These are phyloP conservation scores for Erpornis zantholeuca DNA, from an alignment of 2,113 vertebrate genomes.

Conservation along the genomic window DNA sequence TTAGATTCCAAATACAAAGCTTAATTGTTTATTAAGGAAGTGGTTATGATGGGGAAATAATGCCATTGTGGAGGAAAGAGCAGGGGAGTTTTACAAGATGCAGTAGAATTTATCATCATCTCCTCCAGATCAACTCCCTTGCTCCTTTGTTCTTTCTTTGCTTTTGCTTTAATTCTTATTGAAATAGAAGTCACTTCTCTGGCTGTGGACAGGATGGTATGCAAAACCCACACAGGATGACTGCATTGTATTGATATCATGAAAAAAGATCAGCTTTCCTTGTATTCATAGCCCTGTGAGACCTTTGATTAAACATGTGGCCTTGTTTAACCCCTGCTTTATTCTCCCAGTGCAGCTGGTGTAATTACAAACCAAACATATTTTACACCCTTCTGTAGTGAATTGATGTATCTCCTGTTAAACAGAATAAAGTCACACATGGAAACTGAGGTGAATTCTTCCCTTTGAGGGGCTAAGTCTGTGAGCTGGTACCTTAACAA, in stretches of 20 bases:
- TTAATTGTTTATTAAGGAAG: slow-evolving; percentile 62
- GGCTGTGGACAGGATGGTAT: slow-evolving; percentile 13
- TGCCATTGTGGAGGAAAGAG: not conserved
- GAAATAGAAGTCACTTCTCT: slow-evolving; percentile 29
- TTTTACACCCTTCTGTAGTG: not conserved
- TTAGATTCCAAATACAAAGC: slow-evolving; percentile 38
- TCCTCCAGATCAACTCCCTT: not conserved
- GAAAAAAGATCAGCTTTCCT: slow-evolving; percentile 36
- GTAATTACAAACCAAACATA: not conserved
- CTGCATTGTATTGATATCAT: slow-evolving; percentile 36
- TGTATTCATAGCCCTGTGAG: slow-evolving; percentile 11
- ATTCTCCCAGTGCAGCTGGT: not conserved
- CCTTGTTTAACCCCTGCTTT: slow-evolving; percentile 49
- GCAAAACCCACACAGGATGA: slow-evolving; percentile 53
- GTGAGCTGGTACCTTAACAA: not conserved
- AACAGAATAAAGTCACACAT: not conserved
- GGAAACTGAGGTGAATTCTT: not conserved
- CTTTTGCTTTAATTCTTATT: slow-evolving; percentile 9
- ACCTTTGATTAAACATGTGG: slow-evolving; percentile 14
- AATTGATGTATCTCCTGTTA: not conserved
- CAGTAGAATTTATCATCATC: slow-evolving; percentile 15
- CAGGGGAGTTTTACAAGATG: slow-evolving; percentile 2
- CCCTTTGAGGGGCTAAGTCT: not conserved
- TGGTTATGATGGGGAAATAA: slow-evolving; percentile 43
- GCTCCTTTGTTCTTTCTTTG: not conserved